Conservation (phyloP, 2,888 invertebrate species). For the Crossocerus cetratus region DNA sequence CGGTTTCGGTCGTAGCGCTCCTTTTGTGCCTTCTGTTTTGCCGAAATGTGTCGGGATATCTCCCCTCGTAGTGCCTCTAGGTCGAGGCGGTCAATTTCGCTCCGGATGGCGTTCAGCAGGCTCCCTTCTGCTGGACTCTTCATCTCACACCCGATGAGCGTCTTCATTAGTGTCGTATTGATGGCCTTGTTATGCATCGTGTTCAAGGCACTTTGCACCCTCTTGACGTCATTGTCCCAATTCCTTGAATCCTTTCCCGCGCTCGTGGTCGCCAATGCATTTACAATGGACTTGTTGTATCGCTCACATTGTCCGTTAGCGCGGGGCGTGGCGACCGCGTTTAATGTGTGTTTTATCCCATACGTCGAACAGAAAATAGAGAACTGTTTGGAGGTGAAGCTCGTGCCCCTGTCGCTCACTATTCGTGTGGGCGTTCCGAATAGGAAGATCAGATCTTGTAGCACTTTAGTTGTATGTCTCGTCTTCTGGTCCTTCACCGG, state of each 20-base stretch:
- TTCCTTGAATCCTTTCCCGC: background rate
- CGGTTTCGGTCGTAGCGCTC: constrained; percentile 7
- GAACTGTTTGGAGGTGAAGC: constrained; percentile 1
- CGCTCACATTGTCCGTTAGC: constrained; percentile 21
- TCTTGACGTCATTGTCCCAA: constrained; percentile 8
- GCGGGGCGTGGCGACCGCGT: constrained; percentile 9
- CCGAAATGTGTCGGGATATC: background rate
- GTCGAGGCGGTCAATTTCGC: background rate
- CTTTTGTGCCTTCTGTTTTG: constrained; percentile 1
- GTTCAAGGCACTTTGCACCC: constrained; percentile 11
- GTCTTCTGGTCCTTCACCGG: background rate
- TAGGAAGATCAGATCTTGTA: too few relatives aligned
- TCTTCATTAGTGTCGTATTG: constrained; percentile 5
- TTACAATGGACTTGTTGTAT: constrained; percentile 7
- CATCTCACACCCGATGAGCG: background rate
- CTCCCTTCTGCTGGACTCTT: background rate
- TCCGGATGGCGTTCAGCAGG: background rate
- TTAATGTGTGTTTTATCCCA: constrained; percentile 7
- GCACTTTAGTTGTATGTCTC: too few relatives aligned
- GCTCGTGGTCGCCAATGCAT: background rate
- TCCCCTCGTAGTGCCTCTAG: background rate
- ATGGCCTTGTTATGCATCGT: constrained; percentile 9
- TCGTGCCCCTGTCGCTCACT: constrained; percentile 18
- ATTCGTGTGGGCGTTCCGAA: background rate
- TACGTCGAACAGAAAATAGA: background rate